These are phyloP conservation scores for Rattus rattus DNA, from an alignment of 2,113 vertebrate genomes.

Conservation along the genomic window DNA sequence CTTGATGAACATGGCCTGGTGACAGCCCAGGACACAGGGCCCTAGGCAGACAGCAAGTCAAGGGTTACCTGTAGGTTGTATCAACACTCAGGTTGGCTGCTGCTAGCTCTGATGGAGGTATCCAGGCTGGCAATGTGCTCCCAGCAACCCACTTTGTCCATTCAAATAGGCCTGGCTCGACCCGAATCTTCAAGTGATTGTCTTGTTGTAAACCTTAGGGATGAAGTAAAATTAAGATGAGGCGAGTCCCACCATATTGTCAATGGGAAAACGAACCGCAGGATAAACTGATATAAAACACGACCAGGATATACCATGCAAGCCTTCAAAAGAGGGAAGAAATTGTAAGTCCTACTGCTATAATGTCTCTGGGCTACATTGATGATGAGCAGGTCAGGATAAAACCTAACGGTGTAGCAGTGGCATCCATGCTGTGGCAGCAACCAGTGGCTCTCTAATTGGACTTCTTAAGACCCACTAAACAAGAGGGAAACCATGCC, in stretches of 20 bases:
- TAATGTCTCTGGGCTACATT: not conserved
- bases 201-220: constrained; percentile 95
- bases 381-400: not conserved
- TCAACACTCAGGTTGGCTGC: constrained; percentile 95
- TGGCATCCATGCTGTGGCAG: not conserved
- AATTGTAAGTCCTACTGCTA: not conserved
- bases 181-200: constrained; percentile 93
- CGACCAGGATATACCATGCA: not conserved
- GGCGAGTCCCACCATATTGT: not conserved
- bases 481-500: not conserved
- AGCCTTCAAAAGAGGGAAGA: not conserved
- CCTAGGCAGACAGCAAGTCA: not conserved
- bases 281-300: not conserved
- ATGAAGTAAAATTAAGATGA: constrained; percentile 7
- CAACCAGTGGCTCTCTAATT: not conserved
- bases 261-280: not conserved
- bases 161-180: constrained; percentile 97
- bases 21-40: not conserved
- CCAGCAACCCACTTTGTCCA: constrained; percentile 99
- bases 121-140: constrained; percentile 93
- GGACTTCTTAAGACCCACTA: not conserved
- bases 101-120: constrained; percentile 92
- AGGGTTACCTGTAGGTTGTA: constrained; percentile 96
- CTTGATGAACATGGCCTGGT: not conserved
- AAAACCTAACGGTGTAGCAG: not conserved